Evolutionary conservation across 2,797 vertebrate genomes (phyloP), one percentile per base, ranked within the genome.

Genomic region (Tragelaphus oryx): DNA sequence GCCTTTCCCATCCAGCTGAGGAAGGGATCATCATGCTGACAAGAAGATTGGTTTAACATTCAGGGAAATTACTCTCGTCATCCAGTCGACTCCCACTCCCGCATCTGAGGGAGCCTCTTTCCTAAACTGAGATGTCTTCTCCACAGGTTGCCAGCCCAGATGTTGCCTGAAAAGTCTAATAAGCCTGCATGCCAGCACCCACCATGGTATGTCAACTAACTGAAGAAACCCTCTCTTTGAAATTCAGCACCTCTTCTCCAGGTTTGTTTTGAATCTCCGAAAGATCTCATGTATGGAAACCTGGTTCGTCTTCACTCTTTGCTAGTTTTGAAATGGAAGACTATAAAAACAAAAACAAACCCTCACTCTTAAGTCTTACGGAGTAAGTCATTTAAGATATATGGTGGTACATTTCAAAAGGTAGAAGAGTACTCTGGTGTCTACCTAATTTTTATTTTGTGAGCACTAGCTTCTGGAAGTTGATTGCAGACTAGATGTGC

Each of bases 321-420:
- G 74, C 86, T 93, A 82, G 71, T 95, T 94, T 76, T 54, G 78
- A 86, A 94, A 95, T 46, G 26, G 82, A 78, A 62, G 48, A 28
- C 17, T 41, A 22, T 76, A 94, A 95, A 95, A 33, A 33, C 18
- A 52, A 33, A 94, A 94, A 81, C 55, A 28, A 59, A 87, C 7
- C 7, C n/a, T 55, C 44, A 95, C 93, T 97, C 87, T 95, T 33
- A 95, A 97, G 93, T 93, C 89, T 89, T 94, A 95, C 24, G 57
- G 94, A 97, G 68, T 52, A 93, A 96, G 86, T 50, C 44, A 87
- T 85, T 71, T 75, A 82, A 86, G 30, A 83, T 54, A 2, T 48
- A 65, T 41, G 75, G 28, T n/a, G 46, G 57, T 13, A 48, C 57
- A 50, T 85, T 96, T 85, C 8, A 26, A 90, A 90, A 75, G 37